Conservation (phyloP, 2,113 vertebrate species). For the Gobio gobio region DNA sequence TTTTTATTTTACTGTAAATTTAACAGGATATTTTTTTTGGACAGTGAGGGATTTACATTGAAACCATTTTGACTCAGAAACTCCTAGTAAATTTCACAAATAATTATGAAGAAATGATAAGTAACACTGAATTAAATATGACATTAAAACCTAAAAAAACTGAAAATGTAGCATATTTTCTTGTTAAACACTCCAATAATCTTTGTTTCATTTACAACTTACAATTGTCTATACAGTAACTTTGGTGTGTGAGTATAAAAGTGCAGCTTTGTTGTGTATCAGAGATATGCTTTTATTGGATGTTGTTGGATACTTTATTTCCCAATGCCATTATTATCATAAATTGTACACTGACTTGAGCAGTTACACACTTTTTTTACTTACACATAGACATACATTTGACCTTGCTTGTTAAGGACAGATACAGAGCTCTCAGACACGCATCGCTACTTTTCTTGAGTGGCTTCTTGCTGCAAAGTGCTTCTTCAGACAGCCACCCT, state of each 20-base stretch:
- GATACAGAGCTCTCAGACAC: slow-evolving; percentile 57
- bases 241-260: neutral
- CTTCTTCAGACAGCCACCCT: slow-evolving; percentile 55
- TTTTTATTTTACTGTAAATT: no score
- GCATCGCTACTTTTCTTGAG: slow-evolving; percentile 49
- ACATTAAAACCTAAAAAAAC: neutral
- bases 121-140: neutral
- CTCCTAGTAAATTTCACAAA: neutral
- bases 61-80: neutral
- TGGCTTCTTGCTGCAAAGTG: slow-evolving; percentile 51
- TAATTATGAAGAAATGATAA: neutral
- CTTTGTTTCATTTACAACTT: no score
- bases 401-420: slow-evolving; percentile 59
- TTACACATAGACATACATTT: slow-evolving; percentile 26
- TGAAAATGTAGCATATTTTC: neutral
- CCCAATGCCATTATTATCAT: neutral
- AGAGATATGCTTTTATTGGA: neutral
- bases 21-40: no score
- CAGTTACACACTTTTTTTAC: neutral
- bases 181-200: neutral
- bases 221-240: neutral
- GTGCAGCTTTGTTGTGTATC: no score
- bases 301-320: neutral
- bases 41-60: neutral
- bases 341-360: neutral